Conservation (phyloP, 2,888 invertebrate genomes). For the Polylopha cassiicola region DNA sequence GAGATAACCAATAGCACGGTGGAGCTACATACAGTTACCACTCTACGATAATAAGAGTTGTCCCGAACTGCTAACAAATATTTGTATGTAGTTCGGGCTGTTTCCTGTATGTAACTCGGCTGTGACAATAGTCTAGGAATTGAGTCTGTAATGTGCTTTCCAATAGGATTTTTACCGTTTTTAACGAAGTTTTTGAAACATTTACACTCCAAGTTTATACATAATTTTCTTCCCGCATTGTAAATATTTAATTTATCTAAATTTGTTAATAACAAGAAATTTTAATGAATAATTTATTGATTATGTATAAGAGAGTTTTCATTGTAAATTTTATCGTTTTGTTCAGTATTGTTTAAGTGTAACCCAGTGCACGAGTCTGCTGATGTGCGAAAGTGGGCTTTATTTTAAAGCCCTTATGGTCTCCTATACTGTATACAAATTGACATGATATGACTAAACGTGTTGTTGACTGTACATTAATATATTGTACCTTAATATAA, state of each 20-base stretch:
- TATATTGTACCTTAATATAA: slow-evolving; percentile 24
- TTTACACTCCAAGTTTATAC: slow-evolving; percentile 40
- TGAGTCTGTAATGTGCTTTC: slow-evolving; percentile 26
- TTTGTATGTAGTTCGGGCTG: no score
- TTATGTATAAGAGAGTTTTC: slow-evolving; percentile 52
- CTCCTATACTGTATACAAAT: slow-evolving; percentile 5
- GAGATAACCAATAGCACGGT: no score
- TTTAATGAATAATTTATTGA: slow-evolving; percentile 44
- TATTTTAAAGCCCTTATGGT: background rate
- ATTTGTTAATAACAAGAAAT: slow-evolving; percentile 56
- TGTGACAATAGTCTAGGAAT: slow-evolving; percentile 28
- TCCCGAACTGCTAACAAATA: no score
- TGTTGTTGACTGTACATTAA: slow-evolving; percentile 23
- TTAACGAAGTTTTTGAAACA: slow-evolving; percentile 51
- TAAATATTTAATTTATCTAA: slow-evolving; percentile 63
- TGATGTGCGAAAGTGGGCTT: background rate
- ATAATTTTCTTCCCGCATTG: slow-evolving; percentile 40
- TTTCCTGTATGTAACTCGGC: slow-evolving; percentile 8
- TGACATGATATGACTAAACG: slow-evolving; percentile 8
- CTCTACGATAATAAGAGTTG: no score
- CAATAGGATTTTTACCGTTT: slow-evolving; percentile 30
- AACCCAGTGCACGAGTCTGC: slow-evolving; percentile 34
- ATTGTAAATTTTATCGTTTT: slow-evolving; percentile 73
- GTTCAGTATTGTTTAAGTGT: slow-evolving; percentile 73
- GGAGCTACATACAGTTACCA: no score